A percentile compares a stretch with the other conserved stretches of the same genome.
Conservation (phyloP, 2,888 invertebrate species). For the Drosophila fungiperda region DNA sequence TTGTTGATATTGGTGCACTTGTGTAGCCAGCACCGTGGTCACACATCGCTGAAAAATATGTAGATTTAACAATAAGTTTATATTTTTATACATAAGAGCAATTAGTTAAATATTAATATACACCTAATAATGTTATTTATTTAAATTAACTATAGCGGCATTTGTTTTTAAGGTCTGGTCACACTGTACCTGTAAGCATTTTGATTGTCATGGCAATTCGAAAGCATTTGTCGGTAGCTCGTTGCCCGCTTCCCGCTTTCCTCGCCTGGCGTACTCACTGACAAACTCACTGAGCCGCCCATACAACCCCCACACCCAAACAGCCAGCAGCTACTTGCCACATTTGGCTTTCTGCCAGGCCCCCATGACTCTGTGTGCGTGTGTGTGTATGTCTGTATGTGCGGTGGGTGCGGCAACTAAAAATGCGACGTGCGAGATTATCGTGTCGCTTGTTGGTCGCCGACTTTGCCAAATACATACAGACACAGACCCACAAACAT, state of each 20-base stretch:
- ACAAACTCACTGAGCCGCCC: slow-evolving; percentile 41
- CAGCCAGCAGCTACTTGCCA: slow-evolving; percentile 74
- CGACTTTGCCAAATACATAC: slow-evolving; percentile 55
- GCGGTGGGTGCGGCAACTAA: slow-evolving; percentile 74
- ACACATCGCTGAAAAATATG: neutral
- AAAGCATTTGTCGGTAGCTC: slow-evolving; percentile 83
- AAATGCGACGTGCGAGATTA: slow-evolving; percentile 82
- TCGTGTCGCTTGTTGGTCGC: slow-evolving; percentile 79
- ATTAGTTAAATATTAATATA: neutral
- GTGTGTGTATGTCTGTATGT: slow-evolving; percentile 32
- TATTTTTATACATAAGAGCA: too few relatives aligned
- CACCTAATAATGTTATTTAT: neutral
- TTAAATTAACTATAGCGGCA: neutral
- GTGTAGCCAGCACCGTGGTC: slow-evolving; percentile 58
- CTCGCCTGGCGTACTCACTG: slow-evolving; percentile 41
- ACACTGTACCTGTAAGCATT: slow-evolving; percentile 76
- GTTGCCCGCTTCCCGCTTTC: slow-evolving; percentile 15
- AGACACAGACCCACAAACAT: slow-evolving; percentile 23
- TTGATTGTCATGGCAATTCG: slow-evolving; percentile 83
- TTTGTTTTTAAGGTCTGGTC: slow-evolving; percentile 12
- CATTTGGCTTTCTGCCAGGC: slow-evolving; percentile 78
- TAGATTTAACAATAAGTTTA: neutral
- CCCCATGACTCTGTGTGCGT: slow-evolving; percentile 40
- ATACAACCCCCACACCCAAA: slow-evolving; percentile 41
- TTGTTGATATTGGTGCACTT: slow-evolving; percentile 74